These are phyloP conservation scores for Chelonoidis abingdonii DNA, from an alignment of 2,113 vertebrate genomes.

Conservation along the genomic window DNA sequence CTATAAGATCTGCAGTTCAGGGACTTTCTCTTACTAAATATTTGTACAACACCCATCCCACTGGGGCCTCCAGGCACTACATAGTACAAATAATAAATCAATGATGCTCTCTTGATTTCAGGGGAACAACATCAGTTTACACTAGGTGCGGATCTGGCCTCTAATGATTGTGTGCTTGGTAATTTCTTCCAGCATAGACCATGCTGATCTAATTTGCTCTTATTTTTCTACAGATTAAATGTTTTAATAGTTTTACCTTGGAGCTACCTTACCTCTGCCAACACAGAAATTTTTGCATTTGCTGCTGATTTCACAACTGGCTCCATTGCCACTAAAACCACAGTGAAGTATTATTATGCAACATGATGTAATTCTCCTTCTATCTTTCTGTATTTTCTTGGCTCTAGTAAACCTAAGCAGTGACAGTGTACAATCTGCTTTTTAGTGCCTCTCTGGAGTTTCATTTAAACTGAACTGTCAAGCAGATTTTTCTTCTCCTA, in stretches of 20 bases:
- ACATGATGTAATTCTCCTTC: not conserved
- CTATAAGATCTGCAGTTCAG: not conserved
- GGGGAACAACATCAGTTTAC: not conserved
- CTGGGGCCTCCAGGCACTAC: not conserved
- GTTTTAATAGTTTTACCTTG: not conserved
- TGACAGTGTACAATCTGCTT: not conserved
- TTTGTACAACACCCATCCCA: not conserved
- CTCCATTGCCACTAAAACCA: not conserved
- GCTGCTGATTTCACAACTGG: constrained; percentile 10
- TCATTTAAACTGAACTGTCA: not conserved
- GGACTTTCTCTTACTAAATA: not conserved
- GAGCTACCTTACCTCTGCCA: not conserved
- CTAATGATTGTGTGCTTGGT: not conserved
- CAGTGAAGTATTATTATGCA: not conserved
- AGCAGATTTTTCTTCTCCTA: not conserved
- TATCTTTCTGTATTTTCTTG: not conserved
- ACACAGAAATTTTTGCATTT: not conserved
- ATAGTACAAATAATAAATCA: not conserved
- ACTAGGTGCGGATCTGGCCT: not conserved
- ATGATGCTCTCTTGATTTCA: not conserved
- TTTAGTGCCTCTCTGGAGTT: not conserved
- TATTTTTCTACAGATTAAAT: not conserved
- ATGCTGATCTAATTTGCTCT: not conserved
- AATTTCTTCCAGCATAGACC: not conserved
- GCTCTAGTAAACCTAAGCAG: not conserved